Percentiles rank a stretch among this genome's conserved stretches.
phyloP scores from a whole-genome alignment of 2,888 invertebrate species.

The Leistus spinibarbis region DNA sequence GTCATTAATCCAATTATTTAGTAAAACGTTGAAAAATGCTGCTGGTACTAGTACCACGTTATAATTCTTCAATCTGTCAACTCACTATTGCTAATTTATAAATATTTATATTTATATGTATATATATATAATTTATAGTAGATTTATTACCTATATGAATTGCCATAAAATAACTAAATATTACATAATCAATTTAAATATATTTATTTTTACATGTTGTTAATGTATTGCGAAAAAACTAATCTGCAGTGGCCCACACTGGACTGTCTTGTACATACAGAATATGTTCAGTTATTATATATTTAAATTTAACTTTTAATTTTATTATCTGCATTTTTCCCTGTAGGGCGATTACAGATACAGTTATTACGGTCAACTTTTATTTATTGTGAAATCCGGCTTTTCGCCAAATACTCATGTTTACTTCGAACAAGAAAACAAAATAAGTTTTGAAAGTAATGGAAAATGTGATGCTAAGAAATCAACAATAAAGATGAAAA shows the following conservation, averaged over 20 bases:
- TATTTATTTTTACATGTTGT: background rate
- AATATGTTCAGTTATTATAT: too few relatives aligned
- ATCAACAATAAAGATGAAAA: background rate
- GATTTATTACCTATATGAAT: slow-evolving; percentile 4
- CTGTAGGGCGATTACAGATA: too few relatives aligned
- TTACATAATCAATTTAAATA: background rate
- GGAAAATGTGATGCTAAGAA: background rate
- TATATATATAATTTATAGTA: background rate
- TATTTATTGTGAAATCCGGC: too few relatives aligned
- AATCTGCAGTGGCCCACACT: background rate
- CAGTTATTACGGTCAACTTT: too few relatives aligned
- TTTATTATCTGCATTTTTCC: too few relatives aligned
- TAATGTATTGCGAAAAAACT: background rate
- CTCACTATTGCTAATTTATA: slow-evolving; percentile 12
- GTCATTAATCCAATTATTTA: slow-evolving; percentile 23
- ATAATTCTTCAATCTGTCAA: slow-evolving; percentile 21
- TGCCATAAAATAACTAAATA: background rate
- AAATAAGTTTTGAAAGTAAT: background rate
- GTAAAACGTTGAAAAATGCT: slow-evolving; percentile 7
- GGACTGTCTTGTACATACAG: too few relatives aligned
- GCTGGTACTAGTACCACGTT: slow-evolving; percentile 3
- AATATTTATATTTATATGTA: slow-evolving; percentile 22
- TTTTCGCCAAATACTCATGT: too few relatives aligned
- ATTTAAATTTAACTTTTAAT: too few relatives aligned
- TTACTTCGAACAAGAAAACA: too few relatives aligned